Conservation (phyloP, 2,113 vertebrate species). For the Typhlomys cinereus region DNA sequence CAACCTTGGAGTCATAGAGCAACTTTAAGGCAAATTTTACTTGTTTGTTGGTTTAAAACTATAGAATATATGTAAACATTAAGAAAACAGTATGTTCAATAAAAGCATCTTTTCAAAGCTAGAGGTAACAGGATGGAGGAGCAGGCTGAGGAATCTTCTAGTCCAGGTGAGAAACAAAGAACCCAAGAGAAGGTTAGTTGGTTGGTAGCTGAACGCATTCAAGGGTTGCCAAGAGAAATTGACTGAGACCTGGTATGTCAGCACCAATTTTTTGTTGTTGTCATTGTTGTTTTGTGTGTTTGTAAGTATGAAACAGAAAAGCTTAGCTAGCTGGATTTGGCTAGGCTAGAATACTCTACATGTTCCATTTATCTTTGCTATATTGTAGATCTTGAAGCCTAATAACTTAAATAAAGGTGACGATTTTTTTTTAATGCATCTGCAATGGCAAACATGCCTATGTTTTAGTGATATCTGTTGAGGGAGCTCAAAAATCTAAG, state of each 20-base stretch:
- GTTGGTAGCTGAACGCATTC: neutral
- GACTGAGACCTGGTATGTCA: neutral
- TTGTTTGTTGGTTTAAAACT: neutral
- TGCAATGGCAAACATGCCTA: neutral
- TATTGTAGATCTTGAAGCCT: neutral
- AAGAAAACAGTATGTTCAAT: neutral
- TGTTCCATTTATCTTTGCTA: neutral
- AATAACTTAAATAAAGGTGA: neutral
- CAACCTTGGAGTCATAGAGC: neutral
- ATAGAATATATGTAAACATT: neutral
- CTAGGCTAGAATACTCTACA: neutral
- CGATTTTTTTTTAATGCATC: neutral
- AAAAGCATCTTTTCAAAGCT: neutral
- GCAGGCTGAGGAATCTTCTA: neutral
- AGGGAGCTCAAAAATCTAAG: neutral
- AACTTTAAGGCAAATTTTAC: neutral
- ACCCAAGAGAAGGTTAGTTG: neutral
- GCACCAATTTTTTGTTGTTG: neutral
- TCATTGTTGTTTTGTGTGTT: neutral
- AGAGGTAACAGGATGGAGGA: neutral
- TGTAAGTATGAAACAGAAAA: neutral
- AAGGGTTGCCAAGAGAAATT: neutral
- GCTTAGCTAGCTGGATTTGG: neutral
- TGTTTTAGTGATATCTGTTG: rapidly evolving
- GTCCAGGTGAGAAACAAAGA: neutral